Percentiles rank a stretch among this genome's conserved stretches.
These are phyloP conservation scores for Microtus richardsoni DNA, from an alignment of 2,113 vertebrate species.

Conservation along the genomic window DNA sequence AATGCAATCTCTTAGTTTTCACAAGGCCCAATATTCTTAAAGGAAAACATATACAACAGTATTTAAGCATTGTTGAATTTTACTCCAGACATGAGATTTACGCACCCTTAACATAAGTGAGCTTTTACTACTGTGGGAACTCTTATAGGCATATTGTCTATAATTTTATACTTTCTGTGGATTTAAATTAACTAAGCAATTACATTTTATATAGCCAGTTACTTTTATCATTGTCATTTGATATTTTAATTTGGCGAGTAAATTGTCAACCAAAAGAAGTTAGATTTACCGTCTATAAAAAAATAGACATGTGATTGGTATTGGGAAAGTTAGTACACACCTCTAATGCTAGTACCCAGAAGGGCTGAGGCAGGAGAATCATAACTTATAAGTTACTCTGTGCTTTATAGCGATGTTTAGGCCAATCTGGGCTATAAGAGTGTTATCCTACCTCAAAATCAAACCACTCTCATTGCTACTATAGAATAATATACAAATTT, in stretches of 20 bases:
- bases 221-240: neutral
- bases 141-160: neutral
- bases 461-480: neutral
- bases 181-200: slow-evolving; percentile 5
- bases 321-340: neutral
- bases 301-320: neutral
- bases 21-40: neutral
- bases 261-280: neutral
- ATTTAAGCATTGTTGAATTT: slow-evolving; percentile 17
- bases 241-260: neutral
- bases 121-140: neutral
- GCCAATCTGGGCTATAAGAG: neutral
- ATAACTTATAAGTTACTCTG: neutral
- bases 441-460: neutral
- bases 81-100: neutral
- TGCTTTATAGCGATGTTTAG: neutral
- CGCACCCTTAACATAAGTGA: neutral
- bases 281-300: neutral
- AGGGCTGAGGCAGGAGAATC: neutral
- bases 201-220: neutral
- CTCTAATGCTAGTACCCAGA: neutral
- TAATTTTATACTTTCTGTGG: neutral
- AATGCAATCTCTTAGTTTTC: neutral
- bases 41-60: neutral
- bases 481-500: neutral